A percentile compares a stretch with the other conserved stretches of the same genome.
These are phyloP conservation scores for Anthophora plumipes DNA, from an alignment of 2,888 invertebrate genomes.

Conservation along the genomic window DNA sequence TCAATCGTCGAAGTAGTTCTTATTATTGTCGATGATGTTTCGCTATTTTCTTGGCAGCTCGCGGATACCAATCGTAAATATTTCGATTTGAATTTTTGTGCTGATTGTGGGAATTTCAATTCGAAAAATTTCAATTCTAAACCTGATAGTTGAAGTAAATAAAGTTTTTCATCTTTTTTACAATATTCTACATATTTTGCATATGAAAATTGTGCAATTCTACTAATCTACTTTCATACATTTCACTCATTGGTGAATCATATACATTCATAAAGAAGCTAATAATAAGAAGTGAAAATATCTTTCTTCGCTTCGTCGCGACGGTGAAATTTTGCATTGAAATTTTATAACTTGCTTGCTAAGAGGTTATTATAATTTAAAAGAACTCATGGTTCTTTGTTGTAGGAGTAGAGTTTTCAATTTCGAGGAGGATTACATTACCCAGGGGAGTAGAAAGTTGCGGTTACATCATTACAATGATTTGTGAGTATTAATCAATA, in stretches of 20 bases:
- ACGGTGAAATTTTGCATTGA: not conserved
- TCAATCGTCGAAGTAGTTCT: too few species aligned
- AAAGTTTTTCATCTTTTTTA: too few species aligned
- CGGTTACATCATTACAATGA: slow-evolving; percentile 15
- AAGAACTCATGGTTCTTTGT: not conserved
- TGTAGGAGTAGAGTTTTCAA: not conserved
- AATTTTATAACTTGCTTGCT: not conserved
- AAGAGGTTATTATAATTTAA: not conserved
- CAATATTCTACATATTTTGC: too few species aligned
- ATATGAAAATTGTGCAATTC: too few species aligned
- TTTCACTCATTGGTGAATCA: not conserved
- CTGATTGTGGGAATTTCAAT: too few species aligned
- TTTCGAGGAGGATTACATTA: slow-evolving; percentile 18
- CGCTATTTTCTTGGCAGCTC: too few species aligned
- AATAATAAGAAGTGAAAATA: not conserved
- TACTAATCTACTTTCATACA: not conserved
- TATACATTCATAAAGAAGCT: too few species aligned
- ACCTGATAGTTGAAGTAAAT: too few species aligned
- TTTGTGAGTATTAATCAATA: slow-evolving; percentile 26
- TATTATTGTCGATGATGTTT: too few species aligned
- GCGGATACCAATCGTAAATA: too few species aligned
- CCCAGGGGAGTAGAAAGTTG: slow-evolving; percentile 23
- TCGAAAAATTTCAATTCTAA: too few species aligned
- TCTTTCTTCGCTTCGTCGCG: not conserved
- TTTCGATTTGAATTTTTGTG: too few species aligned